Conservation (phyloP, 2,113 vertebrate genomes). For the Channa maculata region DNA sequence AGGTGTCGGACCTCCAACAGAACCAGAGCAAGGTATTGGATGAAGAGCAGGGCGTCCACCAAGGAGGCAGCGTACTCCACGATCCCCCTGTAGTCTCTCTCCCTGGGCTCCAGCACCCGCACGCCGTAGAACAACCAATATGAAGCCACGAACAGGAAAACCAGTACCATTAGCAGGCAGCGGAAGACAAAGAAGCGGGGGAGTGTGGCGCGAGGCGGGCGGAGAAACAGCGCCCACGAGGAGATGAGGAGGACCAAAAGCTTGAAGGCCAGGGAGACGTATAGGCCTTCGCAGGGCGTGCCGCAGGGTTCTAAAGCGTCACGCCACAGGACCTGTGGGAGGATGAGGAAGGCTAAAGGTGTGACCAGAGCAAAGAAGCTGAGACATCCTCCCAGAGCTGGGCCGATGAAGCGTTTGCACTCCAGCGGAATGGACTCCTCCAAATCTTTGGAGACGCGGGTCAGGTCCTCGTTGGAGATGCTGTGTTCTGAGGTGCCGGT, state of each 20-base stretch:
- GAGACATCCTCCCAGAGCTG: slow-evolving; percentile 84
- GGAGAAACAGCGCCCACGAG: slow-evolving; percentile 94
- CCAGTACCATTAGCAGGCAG: slow-evolving; percentile 91
- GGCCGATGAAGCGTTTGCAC: slow-evolving; percentile 90
- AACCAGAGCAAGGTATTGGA: slow-evolving; percentile 93
- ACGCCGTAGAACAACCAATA: slow-evolving; percentile 96
- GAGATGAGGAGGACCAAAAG: slow-evolving; percentile 92
- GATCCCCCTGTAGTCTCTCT: slow-evolving; percentile 89
- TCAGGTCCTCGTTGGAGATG: slow-evolving; percentile 94
- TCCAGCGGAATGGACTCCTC: slow-evolving; percentile 91
- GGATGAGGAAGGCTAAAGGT: slow-evolving; percentile 90
- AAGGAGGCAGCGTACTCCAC: slow-evolving; percentile 92
- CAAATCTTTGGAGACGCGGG: slow-evolving; percentile 91
- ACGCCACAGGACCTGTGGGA: slow-evolving; percentile 91
- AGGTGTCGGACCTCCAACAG: slow-evolving; percentile 92
- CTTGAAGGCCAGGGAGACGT: slow-evolving; percentile 94
- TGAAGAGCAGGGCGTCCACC: slow-evolving; percentile 92
- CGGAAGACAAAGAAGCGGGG: slow-evolving; percentile 91
- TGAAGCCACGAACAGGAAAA: slow-evolving; percentile 91
- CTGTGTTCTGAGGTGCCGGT: slow-evolving; percentile 95
- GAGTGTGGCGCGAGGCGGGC: slow-evolving; percentile 88
- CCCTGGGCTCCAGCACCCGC: slow-evolving; percentile 87
- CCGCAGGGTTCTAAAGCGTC: slow-evolving; percentile 89
- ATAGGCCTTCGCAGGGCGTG: slow-evolving; percentile 92
- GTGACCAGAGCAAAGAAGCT: slow-evolving; percentile 91